These are phyloP conservation scores for Anas platyrhynchos DNA, from an alignment of 2,113 vertebrate species.

Conservation along the genomic window DNA sequence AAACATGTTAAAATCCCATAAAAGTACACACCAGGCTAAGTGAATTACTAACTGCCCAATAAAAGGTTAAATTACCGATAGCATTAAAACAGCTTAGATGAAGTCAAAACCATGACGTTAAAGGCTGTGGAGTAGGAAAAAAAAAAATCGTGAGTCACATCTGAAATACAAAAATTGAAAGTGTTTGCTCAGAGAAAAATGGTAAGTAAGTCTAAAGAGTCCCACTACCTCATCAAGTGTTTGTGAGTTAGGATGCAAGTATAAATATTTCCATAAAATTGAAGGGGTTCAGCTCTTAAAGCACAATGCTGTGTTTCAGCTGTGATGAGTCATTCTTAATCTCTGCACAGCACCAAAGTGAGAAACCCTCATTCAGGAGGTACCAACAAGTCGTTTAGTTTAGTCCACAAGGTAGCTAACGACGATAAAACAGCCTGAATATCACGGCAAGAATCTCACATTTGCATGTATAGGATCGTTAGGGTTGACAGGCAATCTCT, in stretches of 20 bases:
- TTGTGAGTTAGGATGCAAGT: background rate
- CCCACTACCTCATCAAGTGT: rapidly evolving
- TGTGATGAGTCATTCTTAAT: background rate
- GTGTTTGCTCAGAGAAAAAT: background rate
- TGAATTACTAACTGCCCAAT: background rate
- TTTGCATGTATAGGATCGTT: background rate
- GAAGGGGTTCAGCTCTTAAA: background rate
- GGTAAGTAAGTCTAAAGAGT: no score
- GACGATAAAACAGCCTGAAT: background rate
- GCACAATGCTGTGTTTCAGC: background rate
- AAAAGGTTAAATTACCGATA: background rate
- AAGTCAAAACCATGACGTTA: background rate
- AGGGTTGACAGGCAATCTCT: background rate
- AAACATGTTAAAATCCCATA: background rate
- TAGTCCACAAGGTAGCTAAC: background rate
- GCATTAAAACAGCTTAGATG: background rate
- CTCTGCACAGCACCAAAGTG: background rate
- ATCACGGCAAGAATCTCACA: no score
- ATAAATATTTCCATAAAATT: background rate
- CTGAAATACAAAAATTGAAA: background rate
- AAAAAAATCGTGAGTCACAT: background rate
- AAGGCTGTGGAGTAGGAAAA: background rate
- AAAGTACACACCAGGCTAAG: background rate
- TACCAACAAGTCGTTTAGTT: background rate
- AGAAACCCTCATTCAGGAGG: background rate